A percentile compares a stretch with the other conserved stretches of the same genome.
phyloP scores from a whole-genome alignment of 2,888 invertebrate genomes.

The Podabrus alpinus region DNA sequence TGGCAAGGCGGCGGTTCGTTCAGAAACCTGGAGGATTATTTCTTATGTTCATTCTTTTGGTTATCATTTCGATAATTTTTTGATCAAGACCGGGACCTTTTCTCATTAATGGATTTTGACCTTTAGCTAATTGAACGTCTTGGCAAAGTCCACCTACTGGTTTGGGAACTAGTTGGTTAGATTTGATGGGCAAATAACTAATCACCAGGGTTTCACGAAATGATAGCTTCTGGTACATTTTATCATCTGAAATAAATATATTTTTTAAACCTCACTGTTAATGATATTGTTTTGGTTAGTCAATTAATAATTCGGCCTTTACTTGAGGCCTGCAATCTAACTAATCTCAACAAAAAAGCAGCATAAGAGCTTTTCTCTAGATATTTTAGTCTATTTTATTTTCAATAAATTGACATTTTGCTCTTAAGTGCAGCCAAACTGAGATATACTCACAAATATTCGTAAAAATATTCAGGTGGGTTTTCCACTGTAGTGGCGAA shows the following conservation, averaged over 20 bases:
- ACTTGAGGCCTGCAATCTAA: too few relatives aligned
- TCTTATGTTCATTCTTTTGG: constrained; percentile 33
- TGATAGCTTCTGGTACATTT: constrained; percentile 57
- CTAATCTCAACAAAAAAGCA: too few relatives aligned
- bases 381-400: too few relatives aligned
- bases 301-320: too few relatives aligned
- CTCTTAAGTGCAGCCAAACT: too few relatives aligned
- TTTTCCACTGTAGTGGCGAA: too few relatives aligned
- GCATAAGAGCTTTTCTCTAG: too few relatives aligned
- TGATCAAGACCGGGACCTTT: constrained; percentile 40
- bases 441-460: too few relatives aligned
- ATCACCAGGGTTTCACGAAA: constrained; percentile 62
- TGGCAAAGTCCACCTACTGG: constrained; percentile 53
- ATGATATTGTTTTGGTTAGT: too few relatives aligned
- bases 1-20: neutral
- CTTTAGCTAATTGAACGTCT: constrained; percentile 55
- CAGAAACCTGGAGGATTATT: neutral
- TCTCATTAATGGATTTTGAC: constrained; percentile 41
- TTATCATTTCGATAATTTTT: constrained; percentile 38
- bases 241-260: constrained; percentile 54
- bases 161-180: constrained; percentile 9
- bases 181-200: constrained; percentile 56
- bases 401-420: too few relatives aligned
- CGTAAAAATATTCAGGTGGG: too few relatives aligned
- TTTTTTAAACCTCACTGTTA: too few relatives aligned